These are phyloP conservation scores for Poeciliopsis prolifica DNA, from an alignment of 2,113 vertebrate species.

Conservation along the genomic window DNA sequence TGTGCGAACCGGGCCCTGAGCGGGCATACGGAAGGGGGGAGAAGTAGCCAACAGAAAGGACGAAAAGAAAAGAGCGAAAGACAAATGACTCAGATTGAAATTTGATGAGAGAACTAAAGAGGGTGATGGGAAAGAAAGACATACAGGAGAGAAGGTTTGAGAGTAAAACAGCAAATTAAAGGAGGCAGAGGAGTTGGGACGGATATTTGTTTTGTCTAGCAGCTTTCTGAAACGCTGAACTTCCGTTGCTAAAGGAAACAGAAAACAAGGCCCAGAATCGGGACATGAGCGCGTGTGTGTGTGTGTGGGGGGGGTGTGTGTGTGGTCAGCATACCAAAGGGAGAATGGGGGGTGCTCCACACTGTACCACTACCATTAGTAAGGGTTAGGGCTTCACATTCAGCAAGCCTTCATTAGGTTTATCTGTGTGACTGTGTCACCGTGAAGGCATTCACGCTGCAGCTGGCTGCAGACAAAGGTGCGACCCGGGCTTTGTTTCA, in stretches of 20 bases:
- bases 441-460: conserved; percentile 46
- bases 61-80: background rate
- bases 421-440: conserved; percentile 45
- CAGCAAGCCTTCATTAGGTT: conserved; percentile 63
- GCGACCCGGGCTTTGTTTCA: conserved; percentile 63
- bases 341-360: conserved; percentile 51
- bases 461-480: conserved; percentile 74
- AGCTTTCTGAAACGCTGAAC: conserved; percentile 70
- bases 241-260: conserved; percentile 76
- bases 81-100: conserved; percentile 39
- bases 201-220: conserved; percentile 77
- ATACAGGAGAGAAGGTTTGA: conserved; percentile 22
- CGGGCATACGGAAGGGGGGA: conserved; percentile 30
- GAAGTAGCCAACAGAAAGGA: background rate
- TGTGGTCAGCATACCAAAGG: conserved; percentile 69
- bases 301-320: conserved; percentile 36
- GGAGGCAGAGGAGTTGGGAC: conserved; percentile 42
- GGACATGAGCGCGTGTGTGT: conserved; percentile 12
- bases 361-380: conserved; percentile 77
- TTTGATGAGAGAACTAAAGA: conserved; percentile 15
- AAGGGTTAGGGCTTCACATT: conserved; percentile 51
- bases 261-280: conserved; percentile 63
- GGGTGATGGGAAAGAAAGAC: conserved; percentile 17
- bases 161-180: conserved; percentile 5
- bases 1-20: conserved; percentile 67